Percentiles rank a stretch among this genome's conserved stretches.
Evolutionary conservation across 2,888 invertebrate genomes (phyloP).

Genomic region (Crepidodera aurea): DNA sequence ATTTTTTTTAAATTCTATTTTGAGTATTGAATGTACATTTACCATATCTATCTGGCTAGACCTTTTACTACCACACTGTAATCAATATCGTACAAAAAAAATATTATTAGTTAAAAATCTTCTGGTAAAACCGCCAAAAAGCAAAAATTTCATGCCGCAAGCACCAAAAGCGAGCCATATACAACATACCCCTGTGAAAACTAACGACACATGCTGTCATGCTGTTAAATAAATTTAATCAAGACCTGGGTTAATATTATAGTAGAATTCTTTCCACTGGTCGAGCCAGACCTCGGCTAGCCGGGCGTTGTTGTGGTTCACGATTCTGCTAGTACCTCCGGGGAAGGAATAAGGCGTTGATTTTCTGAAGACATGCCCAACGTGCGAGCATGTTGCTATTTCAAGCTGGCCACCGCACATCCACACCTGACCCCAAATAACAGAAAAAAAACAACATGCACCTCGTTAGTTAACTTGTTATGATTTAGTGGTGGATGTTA

Average conservation of each 20-base stretch:
- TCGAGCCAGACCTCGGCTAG: slow-evolving; percentile 99
- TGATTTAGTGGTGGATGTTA: not conserved
- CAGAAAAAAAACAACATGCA: slow-evolving; percentile 30
- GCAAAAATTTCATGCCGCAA: not conserved
- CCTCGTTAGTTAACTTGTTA: slow-evolving; percentile 33
- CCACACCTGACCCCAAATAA: slow-evolving; percentile 78
- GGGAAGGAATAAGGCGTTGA: slow-evolving; percentile 98
- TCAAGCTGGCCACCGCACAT: slow-evolving; percentile 96
- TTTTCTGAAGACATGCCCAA: slow-evolving; percentile 97
- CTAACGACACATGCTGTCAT: slow-evolving; percentile 29
- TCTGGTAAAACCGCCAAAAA: not conserved
- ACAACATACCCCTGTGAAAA: not conserved
- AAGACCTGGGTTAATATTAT: slow-evolving; percentile 95
- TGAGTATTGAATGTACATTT: too few relatives aligned
- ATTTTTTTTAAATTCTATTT: too few relatives aligned
- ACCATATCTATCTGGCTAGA: too few relatives aligned
- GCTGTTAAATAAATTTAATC: slow-evolving; percentile 31
- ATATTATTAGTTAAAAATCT: too few relatives aligned
- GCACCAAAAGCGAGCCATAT: not conserved
- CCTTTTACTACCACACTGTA: too few relatives aligned
- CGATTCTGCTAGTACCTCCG: slow-evolving; percentile 94
- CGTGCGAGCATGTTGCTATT: slow-evolving; percentile 93
- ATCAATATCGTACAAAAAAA: too few relatives aligned
- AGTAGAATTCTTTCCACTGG: slow-evolving; percentile 99
- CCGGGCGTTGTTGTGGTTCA: slow-evolving; percentile 98